Evolutionary conservation across 1,140 invertebrate species (phyloP).

Genomic region (Pygmarrhopalites habei): DNA sequence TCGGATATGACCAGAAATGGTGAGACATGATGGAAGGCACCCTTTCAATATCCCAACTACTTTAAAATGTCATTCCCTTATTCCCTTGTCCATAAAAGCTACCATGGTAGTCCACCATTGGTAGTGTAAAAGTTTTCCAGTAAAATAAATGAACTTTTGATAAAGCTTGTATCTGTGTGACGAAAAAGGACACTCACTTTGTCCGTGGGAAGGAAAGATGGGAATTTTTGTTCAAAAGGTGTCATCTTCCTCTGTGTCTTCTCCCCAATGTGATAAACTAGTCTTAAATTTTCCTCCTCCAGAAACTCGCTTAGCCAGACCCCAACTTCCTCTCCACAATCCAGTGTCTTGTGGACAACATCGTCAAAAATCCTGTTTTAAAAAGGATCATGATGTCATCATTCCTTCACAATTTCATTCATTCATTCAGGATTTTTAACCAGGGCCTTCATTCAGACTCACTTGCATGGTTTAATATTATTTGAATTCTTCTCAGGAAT

Average conservation of each 20-base stretch:
- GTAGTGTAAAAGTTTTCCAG: too few relatives aligned
- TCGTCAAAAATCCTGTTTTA: conserved; percentile 36
- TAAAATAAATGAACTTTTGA: too few relatives aligned
- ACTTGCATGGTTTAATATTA: too few relatives aligned
- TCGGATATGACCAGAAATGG: conserved; percentile 43
- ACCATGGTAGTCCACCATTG: too few relatives aligned
- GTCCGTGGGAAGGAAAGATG: conserved; percentile 20
- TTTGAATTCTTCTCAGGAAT: too few relatives aligned
- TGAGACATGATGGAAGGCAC: conserved; percentile 42
- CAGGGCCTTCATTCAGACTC: too few relatives aligned
- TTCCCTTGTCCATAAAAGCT: not conserved
- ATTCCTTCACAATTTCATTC: too few relatives aligned
- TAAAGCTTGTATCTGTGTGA: too few relatives aligned
- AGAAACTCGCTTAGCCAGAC: conserved; percentile 42
- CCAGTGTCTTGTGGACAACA: conserved; percentile 35
- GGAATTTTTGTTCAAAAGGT: conserved; percentile 35
- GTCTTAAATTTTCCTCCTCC: conserved; percentile 35
- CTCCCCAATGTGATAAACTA: conserved; percentile 39
- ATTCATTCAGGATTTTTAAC: too few relatives aligned
- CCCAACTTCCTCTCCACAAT: conserved; percentile 43
- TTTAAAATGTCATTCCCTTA: not conserved
- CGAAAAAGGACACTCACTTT: conserved; percentile 11
- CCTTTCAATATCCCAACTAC: conserved; percentile 30
- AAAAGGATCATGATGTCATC: too few relatives aligned
- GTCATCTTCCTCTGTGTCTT: conserved; percentile 38